A percentile compares a stretch with the other conserved stretches of the same genome.
phyloP scores from a whole-genome alignment of 2,888 invertebrate species.

The Patella depressa region DNA sequence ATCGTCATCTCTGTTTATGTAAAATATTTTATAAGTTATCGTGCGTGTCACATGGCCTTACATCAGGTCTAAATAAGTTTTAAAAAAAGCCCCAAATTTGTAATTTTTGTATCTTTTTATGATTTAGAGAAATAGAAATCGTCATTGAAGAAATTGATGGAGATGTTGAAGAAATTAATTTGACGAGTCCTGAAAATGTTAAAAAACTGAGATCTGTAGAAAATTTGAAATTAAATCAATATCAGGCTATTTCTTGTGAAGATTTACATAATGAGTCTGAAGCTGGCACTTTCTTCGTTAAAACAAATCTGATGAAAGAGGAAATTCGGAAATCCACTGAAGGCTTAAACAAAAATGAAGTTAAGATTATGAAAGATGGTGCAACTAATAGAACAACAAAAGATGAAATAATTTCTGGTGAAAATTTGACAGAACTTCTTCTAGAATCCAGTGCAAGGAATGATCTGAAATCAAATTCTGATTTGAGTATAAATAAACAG shows the following conservation, averaged over 20 bases:
- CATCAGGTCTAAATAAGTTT: no score
- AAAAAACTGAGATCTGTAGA: background rate
- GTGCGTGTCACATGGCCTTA: no score
- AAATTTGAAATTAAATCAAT: conserved; percentile 17
- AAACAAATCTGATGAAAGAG: background rate
- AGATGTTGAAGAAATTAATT: conserved; percentile 17
- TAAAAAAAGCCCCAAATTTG: no score
- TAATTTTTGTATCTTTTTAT: background rate
- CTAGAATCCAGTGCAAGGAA: no score
- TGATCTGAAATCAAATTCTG: no score
- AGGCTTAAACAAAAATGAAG: no score
- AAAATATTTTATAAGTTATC: no score
- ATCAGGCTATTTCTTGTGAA: conserved; percentile 43
- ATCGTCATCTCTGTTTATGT: no score
- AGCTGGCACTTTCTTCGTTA: conserved; percentile 34
- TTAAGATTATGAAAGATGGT: no score
- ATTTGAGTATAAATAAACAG: background rate
- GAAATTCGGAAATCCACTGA: background rate
- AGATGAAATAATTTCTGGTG: no score
- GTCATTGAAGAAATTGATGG: conserved; percentile 15
- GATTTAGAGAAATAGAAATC: conserved; percentile 14
- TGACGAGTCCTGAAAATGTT: background rate
- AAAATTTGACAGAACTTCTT: no score
- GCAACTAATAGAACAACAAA: no score
- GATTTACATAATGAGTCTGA: conserved; percentile 45